Base-by-base conservation (phyloP, 2,888 invertebrate species). In the Drosophila pseudotalamancana region DNA sequence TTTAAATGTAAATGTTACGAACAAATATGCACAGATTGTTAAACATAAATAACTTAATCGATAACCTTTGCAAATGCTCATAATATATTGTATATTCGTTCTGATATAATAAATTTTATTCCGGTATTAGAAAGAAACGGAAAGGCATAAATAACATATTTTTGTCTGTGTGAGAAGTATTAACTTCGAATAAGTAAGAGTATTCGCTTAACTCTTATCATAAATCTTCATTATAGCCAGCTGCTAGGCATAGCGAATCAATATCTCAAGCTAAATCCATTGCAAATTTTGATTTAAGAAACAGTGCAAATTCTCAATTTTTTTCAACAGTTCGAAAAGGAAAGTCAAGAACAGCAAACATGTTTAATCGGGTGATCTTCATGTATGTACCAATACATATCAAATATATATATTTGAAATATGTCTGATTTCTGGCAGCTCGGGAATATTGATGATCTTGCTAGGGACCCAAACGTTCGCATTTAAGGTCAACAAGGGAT, bases 321-420 rank as follows among this genome's bases (percentile, higher is more conserved):
- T 3, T 0, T 18, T 11, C 27, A 23, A 6, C 29, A 11, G 4
- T 21, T 40, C 2, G 5, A 1, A 35, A 21, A 21, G 12, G 8
- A 1, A 6, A 12, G 12, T 37, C 2, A 14, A 4, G 18, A 0
- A 14, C 16, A 6, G n/a, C n/a, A n/a, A n/a, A 37, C 16, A 70
- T 54, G 74, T 53, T 40, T 19, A 68, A 35, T 6, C 37, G 5
- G 23, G 19, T n/a, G 19, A 2, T 48, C 12, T 18, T n/a, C 1
- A 6, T 27, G 72, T 70, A 40, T 9, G 63, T 39, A 4, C 0
- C 4, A 12, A 4, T 49, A 27, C 1, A 9, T 18, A 12, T 5
- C 4, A 3, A 4, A 29, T 0, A 11, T 8, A n/a, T 16, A 9
- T 31, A 23, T n/a, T 6, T 9, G 2, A 6, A 8, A 4, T 12